These are phyloP conservation scores for Lutjanus campechanus DNA, from an alignment of 2,797 vertebrate genomes.

Conservation along the genomic window DNA sequence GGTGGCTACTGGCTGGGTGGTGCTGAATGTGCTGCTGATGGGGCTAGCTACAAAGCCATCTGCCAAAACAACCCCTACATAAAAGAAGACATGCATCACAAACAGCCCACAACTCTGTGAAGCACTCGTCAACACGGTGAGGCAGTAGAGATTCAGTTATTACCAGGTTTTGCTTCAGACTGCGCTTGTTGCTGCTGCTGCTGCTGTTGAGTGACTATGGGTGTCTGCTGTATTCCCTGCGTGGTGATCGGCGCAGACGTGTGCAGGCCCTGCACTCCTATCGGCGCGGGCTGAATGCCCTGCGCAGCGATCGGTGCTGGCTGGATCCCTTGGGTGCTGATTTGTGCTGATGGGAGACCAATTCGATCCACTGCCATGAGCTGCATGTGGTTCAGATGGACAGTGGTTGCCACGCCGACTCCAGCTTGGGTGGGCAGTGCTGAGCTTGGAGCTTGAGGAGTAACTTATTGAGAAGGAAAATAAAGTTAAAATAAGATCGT, in stretches of 20 bases:
- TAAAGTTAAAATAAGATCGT: background rate
- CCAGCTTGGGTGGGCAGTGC: slow-evolving; percentile 92
- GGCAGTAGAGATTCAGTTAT: background rate
- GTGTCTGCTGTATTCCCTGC: slow-evolving; percentile 92
- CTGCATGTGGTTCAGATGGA: slow-evolving; percentile 98
- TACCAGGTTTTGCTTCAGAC: slow-evolving; percentile 93
- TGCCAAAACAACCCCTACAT: slow-evolving; percentile 91
- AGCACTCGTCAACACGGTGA: background rate
- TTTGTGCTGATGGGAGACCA: slow-evolving; percentile 93
- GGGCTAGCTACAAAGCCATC: slow-evolving; percentile 95
- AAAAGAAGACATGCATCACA: slow-evolving; percentile 17
- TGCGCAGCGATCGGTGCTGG: slow-evolving; percentile 90
- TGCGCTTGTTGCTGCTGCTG: slow-evolving; percentile 87
- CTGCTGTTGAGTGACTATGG: slow-evolving; percentile 86
- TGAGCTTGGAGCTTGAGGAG: slow-evolving; percentile 95
- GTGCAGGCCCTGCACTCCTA: slow-evolving; percentile 94
- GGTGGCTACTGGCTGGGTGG: slow-evolving; percentile 91
- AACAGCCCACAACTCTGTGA: background rate
- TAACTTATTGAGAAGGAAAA: slow-evolving; percentile 81
- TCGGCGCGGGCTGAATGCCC: slow-evolving; percentile 92
- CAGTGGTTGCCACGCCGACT: slow-evolving; percentile 95
- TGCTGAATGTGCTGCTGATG: slow-evolving; percentile 92
- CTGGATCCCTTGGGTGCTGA: slow-evolving; percentile 95
- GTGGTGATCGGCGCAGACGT: slow-evolving; percentile 89
- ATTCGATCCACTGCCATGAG: slow-evolving; percentile 98